A percentile compares a stretch with the other conserved stretches of the same genome.
Evolutionary conservation across 1,140 invertebrate genomes (phyloP).

Genomic region (Drosophila trapezifrons): DNA sequence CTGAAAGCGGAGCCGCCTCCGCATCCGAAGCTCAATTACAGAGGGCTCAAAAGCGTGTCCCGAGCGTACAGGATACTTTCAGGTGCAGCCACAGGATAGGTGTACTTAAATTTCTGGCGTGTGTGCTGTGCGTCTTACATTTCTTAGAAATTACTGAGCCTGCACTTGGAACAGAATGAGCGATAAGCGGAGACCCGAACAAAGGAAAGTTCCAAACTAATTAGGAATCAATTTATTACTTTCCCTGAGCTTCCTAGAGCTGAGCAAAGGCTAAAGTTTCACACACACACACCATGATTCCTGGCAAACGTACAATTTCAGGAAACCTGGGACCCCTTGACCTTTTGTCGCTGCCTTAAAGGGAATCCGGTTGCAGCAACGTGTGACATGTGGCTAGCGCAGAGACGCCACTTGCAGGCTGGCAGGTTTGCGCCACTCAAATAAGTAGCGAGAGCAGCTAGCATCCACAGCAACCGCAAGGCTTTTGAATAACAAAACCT

Average conservation of each 20-base stretch:
- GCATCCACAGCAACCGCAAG: constrained; percentile 14
- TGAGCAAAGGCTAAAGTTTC: constrained; percentile 7
- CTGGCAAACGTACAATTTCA: neutral
- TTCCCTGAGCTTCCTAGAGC: neutral
- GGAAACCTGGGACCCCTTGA: constrained; percentile 13
- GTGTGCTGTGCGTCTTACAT: neutral
- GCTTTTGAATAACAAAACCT: constrained; percentile 6
- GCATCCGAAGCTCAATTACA: constrained; percentile 45
- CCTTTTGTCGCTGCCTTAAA: constrained; percentile 33
- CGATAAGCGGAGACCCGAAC: neutral
- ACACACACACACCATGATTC: neutral
- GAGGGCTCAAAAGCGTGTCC: neutral
- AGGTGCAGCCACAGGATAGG: constrained; percentile 2
- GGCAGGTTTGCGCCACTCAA: constrained; percentile 1
- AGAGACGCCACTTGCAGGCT: constrained; percentile 22
- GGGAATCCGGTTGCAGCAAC: constrained; percentile 32
- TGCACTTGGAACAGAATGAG: neutral
- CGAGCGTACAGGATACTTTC: constrained; percentile 35
- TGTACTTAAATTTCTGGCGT: constrained; percentile 12
- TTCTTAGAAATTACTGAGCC: neutral
- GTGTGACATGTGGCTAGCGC: constrained; percentile 32
- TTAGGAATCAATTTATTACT: constrained; percentile 34
- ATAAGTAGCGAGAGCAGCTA: constrained; percentile 11
- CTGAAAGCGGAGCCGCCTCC: constrained; percentile 1
- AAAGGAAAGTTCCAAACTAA: constrained; percentile 22